Conservation (phyloP, 30 jellyfish, hydroid and myxozoan species). For the Clytia hemisphaerica region DNA sequence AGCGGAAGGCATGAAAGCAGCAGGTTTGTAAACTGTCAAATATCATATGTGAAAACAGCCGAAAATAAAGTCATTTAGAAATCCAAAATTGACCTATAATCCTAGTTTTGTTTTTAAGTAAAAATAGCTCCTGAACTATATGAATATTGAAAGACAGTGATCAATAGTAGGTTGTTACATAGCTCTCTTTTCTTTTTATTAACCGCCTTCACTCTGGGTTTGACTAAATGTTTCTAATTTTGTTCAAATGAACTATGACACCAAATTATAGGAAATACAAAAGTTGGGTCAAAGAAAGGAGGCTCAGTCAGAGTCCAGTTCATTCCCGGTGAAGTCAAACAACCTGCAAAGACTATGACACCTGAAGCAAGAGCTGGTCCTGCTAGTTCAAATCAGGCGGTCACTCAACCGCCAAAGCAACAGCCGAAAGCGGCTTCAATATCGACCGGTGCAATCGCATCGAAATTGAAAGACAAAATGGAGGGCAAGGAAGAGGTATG, state of each 20-base stretch:
- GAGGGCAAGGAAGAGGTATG: conserved; percentile 9
- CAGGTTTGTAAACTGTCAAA: too few species aligned
- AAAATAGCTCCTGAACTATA: too few species aligned
- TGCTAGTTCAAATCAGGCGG: not conserved
- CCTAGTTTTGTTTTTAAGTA: too few species aligned
- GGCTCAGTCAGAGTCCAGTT: conserved; percentile 34
- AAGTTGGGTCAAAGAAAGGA: conserved; percentile 9
- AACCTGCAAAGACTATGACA: not conserved
- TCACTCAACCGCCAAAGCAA: too few species aligned
- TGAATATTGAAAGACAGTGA: too few species aligned
- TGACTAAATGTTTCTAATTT: too few species aligned
- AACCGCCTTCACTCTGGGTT: too few species aligned
- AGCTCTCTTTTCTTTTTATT: too few species aligned
- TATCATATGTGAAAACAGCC: conserved; percentile 48
- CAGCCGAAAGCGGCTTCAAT: too few species aligned
- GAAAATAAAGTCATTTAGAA: conserved; percentile 40
- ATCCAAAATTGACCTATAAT: conserved; percentile 27
- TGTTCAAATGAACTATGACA: too few species aligned
- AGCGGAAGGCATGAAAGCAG: conserved; percentile 20
- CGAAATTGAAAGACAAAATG: not conserved
- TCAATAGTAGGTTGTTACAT: too few species aligned
- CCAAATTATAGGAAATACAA: not conserved
- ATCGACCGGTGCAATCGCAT: too few species aligned
- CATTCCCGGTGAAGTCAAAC: conserved; percentile 25
- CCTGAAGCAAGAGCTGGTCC: not conserved